Conservation (phyloP, 64 coral and sea anemone species). For the Actinia equina region DNA sequence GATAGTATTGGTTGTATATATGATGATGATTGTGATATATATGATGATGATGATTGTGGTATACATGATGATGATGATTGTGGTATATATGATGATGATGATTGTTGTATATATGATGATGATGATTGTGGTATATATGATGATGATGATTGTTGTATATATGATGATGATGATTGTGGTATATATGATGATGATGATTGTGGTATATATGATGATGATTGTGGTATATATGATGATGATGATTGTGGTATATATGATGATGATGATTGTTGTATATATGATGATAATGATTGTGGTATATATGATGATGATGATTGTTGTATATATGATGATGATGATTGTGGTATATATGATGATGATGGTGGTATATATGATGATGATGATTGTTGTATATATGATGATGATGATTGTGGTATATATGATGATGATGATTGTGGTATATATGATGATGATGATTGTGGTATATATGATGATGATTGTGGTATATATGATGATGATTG, state of each 20-base stretch:
- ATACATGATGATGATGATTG: background rate
- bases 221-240: background rate
- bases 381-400: background rate
- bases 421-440: too few species aligned
- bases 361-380: background rate
- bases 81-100: background rate
- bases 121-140: background rate
- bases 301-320: background rate
- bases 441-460: too few species aligned
- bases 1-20: background rate
- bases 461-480: too few species aligned
- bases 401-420: too few species aligned
- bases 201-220: background rate
- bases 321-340: too few species aligned
- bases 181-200: background rate
- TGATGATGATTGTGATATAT: background rate
- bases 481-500: background rate
- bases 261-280: too few species aligned
- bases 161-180: background rate
- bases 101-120: background rate
- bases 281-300: too few species aligned
- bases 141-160: background rate
- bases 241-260: too few species aligned
- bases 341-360: too few species aligned
- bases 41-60: background rate